Conservation (phyloP, 1,140 invertebrate genomes). For the Acyrthosiphon pisum region DNA sequence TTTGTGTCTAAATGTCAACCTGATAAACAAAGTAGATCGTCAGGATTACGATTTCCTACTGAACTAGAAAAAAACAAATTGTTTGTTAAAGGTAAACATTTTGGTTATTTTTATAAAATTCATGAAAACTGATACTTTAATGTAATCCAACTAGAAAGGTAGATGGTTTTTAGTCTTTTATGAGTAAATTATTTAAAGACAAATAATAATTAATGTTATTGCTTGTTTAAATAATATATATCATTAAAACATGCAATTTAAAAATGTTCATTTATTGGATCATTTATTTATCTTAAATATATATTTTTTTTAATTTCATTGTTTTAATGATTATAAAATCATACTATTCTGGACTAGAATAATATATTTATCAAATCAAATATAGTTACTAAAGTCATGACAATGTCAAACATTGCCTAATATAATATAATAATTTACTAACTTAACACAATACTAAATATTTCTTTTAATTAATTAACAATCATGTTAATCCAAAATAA, state of each 20-base stretch:
- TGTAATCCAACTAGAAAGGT: neutral
- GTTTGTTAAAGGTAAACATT: slow-evolving; percentile 75
- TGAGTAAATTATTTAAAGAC: neutral
- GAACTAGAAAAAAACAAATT: slow-evolving; percentile 84
- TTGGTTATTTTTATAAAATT: neutral
- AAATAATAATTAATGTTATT: neutral
- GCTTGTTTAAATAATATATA: neutral
- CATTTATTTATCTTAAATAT: neutral
- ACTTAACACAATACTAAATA: neutral
- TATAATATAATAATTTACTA: neutral
- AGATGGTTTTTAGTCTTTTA: neutral
- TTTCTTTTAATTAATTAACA: neutral
- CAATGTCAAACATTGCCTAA: neutral
- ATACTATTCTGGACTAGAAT: neutral
- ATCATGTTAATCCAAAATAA: neutral
- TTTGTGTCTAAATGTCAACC: slow-evolving; percentile 82
- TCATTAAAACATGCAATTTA: neutral
- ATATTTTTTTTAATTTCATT: neutral
- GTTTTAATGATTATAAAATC: neutral
- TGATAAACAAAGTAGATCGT: slow-evolving; percentile 68
- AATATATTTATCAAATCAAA: neutral
- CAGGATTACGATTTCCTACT: slow-evolving; percentile 75
- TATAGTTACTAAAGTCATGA: neutral
- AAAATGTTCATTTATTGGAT: neutral
- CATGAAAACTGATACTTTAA: neutral